These are phyloP conservation scores for Tribolium madens DNA, from an alignment of 1,140 invertebrate genomes.

Conservation along the genomic window DNA sequence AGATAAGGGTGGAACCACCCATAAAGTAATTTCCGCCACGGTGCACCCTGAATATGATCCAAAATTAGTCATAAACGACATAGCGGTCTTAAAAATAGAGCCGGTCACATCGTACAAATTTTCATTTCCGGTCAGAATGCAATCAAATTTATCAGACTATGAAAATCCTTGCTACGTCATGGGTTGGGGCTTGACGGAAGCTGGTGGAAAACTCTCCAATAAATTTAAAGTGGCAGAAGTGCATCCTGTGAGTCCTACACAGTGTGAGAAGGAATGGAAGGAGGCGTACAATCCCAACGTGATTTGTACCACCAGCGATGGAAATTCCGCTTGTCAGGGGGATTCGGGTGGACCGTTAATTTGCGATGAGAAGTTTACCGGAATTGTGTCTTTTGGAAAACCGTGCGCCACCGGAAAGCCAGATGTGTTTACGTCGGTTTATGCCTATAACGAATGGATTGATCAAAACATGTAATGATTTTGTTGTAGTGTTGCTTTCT, in stretches of 20 bases:
- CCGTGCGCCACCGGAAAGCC: slow-evolving; percentile 71
- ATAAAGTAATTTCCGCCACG: neutral
- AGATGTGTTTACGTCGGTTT: slow-evolving; percentile 70
- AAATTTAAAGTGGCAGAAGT: slow-evolving; percentile 10
- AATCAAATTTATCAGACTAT: neutral
- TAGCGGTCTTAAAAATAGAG: neutral
- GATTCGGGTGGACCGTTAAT: slow-evolving; percentile 65
- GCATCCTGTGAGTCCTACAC: neutral
- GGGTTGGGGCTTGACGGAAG: neutral
- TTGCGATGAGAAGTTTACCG: slow-evolving; percentile 60
- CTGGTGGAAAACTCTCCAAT: slow-evolving; percentile 2
- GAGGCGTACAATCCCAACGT: neutral
- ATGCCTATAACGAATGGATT: slow-evolving; percentile 67
- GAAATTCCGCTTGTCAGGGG: slow-evolving; percentile 56
- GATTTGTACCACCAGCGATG: neutral
- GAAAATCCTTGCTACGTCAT: neutral
- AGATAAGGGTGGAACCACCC: neutral
- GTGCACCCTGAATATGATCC: neutral
- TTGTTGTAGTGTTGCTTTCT: neutral
- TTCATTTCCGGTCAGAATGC: neutral
- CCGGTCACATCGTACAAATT: neutral
- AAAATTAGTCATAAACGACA: neutral
- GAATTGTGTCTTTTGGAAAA: slow-evolving; percentile 71
- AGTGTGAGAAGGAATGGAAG: neutral
- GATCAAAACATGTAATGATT: slow-evolving; percentile 54